phyloP scores from a whole-genome alignment of 2,888 invertebrate species.

The Andrena minutula region DNA sequence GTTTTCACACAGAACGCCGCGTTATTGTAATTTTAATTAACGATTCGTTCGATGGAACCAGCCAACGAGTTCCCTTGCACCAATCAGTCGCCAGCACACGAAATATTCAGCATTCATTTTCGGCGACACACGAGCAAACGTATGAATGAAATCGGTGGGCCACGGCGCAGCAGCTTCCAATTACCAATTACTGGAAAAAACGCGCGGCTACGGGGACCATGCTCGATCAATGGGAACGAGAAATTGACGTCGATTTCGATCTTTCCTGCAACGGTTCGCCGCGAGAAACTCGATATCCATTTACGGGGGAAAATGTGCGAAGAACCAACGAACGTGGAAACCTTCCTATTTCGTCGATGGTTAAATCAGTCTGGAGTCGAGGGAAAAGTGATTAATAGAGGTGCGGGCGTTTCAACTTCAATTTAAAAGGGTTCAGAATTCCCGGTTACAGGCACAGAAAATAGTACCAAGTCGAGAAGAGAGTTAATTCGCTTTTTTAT shows the following conservation, averaged over 20 bases:
- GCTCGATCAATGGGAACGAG: neutral
- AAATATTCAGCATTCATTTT: constrained; percentile 11
- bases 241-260: neutral
- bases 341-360: neutral
- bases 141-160: neutral
- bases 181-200: constrained; percentile 11
- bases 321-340: neutral
- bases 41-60: neutral
- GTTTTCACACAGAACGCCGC: neutral
- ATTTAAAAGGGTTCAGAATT: neutral
- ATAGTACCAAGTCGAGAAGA: neutral
- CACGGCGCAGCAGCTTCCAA: neutral
- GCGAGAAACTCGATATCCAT: constrained; percentile 25
- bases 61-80: neutral
- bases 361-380: constrained; percentile 1
- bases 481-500: neutral
- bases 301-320: constrained; percentile 4
- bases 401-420: neutral
- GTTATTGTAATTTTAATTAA: constrained; percentile 44
- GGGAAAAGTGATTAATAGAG: constrained; percentile 1
- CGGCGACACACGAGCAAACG: neutral
- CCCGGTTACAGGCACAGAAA: neutral
- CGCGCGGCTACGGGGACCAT: neutral
- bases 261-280: neutral
- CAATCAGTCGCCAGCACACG: neutral